phyloP scores from a whole-genome alignment of 2,888 invertebrate species.

The Drosophila suboccidentalis region DNA sequence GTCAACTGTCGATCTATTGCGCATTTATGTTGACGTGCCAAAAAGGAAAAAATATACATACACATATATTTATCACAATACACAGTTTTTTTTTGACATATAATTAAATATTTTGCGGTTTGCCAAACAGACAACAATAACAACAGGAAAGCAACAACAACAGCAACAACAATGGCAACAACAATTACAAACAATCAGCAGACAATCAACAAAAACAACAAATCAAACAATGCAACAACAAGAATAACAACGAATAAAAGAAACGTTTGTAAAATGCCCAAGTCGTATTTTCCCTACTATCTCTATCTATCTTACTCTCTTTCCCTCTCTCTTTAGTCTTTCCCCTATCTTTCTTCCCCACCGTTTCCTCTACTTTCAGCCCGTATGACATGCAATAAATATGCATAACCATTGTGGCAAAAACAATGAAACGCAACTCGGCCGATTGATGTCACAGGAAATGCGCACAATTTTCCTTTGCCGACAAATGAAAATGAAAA shows the following conservation, averaged over 20 bases:
- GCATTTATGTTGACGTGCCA: conserved; percentile 12
- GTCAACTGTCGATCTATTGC: neutral
- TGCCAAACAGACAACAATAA: conserved; percentile 40
- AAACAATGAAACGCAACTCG: conserved; percentile 58
- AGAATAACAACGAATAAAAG: neutral
- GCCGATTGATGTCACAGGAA: conserved; percentile 66
- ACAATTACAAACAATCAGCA: conserved; percentile 24
- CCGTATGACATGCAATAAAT: conserved; percentile 36
- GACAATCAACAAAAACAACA: conserved; percentile 18
- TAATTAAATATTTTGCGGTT: conserved; percentile 76
- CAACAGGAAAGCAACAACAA: conserved; percentile 9
- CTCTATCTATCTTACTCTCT: neutral
- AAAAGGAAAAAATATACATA: neutral
- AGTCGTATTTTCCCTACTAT: neutral
- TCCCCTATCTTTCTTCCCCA: neutral
- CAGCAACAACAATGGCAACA: conserved; percentile 1
- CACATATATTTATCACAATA: conserved; percentile 30
- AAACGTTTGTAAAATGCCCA: conserved; percentile 5
- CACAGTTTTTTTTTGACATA: conserved; percentile 65
- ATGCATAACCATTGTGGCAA: conserved; percentile 50
- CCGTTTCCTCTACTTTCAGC: neutral
- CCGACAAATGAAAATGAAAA: conserved; percentile 38
- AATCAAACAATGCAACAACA: conserved; percentile 17
- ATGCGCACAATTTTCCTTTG: conserved; percentile 55
- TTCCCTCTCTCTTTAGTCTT: neutral